Percentiles rank a stretch among this genome's conserved stretches.
phyloP scores from a whole-genome alignment of 2,113 vertebrate genomes.

The Hystrix cristata region DNA sequence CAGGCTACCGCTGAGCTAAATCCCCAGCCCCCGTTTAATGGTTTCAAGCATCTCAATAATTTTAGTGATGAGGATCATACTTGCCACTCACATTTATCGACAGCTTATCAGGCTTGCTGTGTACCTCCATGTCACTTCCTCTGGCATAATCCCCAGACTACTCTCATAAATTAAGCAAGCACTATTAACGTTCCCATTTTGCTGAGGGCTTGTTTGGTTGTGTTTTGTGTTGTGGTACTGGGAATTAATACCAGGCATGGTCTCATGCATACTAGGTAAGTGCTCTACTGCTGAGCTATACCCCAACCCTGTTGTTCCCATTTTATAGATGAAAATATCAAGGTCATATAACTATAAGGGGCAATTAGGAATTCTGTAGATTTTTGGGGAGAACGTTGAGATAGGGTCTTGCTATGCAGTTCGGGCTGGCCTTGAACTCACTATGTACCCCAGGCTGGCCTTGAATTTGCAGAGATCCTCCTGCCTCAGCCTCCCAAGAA shows the following conservation, averaged over 20 bases:
- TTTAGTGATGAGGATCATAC: background rate
- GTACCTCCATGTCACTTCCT: background rate
- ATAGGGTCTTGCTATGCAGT: background rate
- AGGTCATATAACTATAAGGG: background rate
- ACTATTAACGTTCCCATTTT: background rate
- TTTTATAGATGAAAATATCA: constrained; percentile 16
- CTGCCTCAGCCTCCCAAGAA: background rate
- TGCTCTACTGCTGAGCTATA: too few relatives aligned
- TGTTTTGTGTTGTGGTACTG: background rate
- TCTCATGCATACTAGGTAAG: background rate
- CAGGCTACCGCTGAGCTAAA: background rate
- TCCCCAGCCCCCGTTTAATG: background rate
- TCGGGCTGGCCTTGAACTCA: background rate
- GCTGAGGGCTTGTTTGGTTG: background rate
- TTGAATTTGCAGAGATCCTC: background rate
- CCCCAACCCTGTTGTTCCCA: background rate
- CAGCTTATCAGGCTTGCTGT: background rate
- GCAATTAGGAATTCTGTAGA: background rate
- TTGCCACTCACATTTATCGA: background rate
- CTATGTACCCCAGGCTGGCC: background rate
- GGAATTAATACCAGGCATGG: background rate
- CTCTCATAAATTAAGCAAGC: background rate
- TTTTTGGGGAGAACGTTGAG: background rate
- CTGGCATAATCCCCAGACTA: background rate
- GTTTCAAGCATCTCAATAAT: constrained; percentile 8